phyloP scores from a whole-genome alignment of 2,888 invertebrate genomes.

The Arge pagana region DNA sequence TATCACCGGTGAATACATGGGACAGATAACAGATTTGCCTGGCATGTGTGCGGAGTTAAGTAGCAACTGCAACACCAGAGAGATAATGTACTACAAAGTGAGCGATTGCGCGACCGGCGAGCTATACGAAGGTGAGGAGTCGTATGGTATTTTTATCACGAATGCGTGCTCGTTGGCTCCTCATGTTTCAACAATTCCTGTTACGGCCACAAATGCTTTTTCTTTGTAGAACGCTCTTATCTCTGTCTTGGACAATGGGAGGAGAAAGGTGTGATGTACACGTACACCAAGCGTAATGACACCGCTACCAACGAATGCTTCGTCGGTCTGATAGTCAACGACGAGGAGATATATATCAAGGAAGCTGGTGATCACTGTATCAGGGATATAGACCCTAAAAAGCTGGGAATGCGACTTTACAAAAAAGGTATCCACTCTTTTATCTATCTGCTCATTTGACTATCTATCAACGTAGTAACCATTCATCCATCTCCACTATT shows the following conservation, averaged over 20 bases:
- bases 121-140: slow-evolving; percentile 66
- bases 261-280: slow-evolving; percentile 66
- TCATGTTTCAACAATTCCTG: not conserved
- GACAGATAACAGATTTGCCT: slow-evolving; percentile 65
- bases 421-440: slow-evolving; percentile 55
- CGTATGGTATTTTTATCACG: not conserved
- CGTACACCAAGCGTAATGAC: slow-evolving; percentile 69
- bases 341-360: slow-evolving; percentile 67
- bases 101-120: slow-evolving; percentile 65
- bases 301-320: slow-evolving; percentile 68
- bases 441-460: not conserved
- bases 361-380: slow-evolving; percentile 71
- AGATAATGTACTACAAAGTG: slow-evolving; percentile 71
- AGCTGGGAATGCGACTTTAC: slow-evolving; percentile 67
- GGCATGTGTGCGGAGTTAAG: slow-evolving; percentile 68
- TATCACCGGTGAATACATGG: slow-evolving; percentile 69
- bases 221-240: slow-evolving; percentile 64
- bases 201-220: slow-evolving; percentile 20
- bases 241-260: slow-evolving; percentile 71
- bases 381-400: slow-evolving; percentile 64
- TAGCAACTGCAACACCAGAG: slow-evolving; percentile 68
- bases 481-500: not conserved
- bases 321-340: slow-evolving; percentile 65
- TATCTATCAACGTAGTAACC: not conserved
- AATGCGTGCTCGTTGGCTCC: not conserved